Evolutionary conservation across 2,888 invertebrate species (phyloP).

Genomic region (Cenopis cana): DNA sequence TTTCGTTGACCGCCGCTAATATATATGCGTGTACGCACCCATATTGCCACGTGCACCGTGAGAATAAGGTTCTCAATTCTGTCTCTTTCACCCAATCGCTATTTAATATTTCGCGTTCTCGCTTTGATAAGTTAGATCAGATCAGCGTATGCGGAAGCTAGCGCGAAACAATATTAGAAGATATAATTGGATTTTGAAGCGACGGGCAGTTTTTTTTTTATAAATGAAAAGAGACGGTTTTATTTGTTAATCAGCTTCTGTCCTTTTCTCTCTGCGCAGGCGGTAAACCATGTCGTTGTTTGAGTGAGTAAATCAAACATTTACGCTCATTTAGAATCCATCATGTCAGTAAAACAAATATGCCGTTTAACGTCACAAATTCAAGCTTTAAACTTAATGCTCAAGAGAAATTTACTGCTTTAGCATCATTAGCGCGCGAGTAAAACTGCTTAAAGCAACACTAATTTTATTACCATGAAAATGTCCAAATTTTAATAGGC

Average conservation of each 20-base stretch:
- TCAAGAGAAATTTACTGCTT: conserved; percentile 1
- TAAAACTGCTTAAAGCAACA: background rate
- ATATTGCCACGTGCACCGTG: background rate
- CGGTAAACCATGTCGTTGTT: background rate
- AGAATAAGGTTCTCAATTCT: conserved; percentile 1
- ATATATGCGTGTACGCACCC: conserved; percentile 38
- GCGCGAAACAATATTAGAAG: background rate
- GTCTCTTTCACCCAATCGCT: background rate
- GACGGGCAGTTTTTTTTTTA: background rate
- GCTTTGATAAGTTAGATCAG: background rate
- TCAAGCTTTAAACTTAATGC: background rate
- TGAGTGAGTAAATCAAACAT: background rate
- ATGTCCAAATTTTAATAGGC: background rate
- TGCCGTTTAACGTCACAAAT: background rate
- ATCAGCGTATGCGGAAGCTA: background rate
- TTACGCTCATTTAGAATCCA: background rate
- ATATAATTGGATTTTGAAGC: background rate
- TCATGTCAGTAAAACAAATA: background rate
- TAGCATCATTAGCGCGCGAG: background rate
- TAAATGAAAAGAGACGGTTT: background rate
- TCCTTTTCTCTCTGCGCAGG: background rate
- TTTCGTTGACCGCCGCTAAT: conserved; percentile 53
- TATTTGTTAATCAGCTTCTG: background rate
- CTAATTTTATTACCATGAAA: conserved; percentile 3
- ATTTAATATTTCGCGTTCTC: background rate